These are phyloP conservation scores for Centropristis striata DNA, from an alignment of 2,113 vertebrate species.

Conservation along the genomic window DNA sequence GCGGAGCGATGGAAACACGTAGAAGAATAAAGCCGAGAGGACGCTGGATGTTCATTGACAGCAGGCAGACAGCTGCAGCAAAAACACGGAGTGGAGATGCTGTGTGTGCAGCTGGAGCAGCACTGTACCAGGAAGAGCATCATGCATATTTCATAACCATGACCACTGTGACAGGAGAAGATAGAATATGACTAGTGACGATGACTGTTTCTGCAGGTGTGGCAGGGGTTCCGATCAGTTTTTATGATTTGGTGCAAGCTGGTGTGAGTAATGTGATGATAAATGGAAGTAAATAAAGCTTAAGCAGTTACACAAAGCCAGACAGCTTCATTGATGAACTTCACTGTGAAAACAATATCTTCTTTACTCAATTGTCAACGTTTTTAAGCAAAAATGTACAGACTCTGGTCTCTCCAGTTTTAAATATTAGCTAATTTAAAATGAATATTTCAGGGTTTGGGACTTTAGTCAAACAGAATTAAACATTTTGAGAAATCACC, in stretches of 20 bases:
- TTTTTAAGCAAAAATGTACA: not conserved
- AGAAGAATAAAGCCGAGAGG: conserved; percentile 77
- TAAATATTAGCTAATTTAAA: not conserved
- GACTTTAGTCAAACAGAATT: too few species aligned
- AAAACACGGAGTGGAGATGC: conserved; percentile 81
- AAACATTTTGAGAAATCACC: too few species aligned
- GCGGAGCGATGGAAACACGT: conserved; percentile 83
- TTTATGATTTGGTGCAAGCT: not conserved
- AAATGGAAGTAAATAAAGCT: not conserved
- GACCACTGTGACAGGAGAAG: conserved; percentile 11
- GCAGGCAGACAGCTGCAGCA: conserved; percentile 58
- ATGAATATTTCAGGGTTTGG: not conserved
- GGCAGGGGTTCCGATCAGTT: conserved; percentile 15
- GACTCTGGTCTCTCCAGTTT: not conserved
- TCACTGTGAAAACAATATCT: not conserved
- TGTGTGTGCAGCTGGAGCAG: conserved; percentile 26
- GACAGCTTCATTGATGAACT: not conserved
- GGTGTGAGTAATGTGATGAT: conserved; percentile 12
- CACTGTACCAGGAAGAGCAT: conserved; percentile 14
- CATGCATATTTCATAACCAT: conserved; percentile 70
- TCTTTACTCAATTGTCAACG: not conserved
- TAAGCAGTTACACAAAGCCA: not conserved
- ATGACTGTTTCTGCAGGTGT: conserved; percentile 45
- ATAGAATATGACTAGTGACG: conserved; percentile 39
- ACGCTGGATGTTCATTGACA: conserved; percentile 86